phyloP scores from a whole-genome alignment of 2,797 vertebrate species.

The Xiphophorus birchmanni region DNA sequence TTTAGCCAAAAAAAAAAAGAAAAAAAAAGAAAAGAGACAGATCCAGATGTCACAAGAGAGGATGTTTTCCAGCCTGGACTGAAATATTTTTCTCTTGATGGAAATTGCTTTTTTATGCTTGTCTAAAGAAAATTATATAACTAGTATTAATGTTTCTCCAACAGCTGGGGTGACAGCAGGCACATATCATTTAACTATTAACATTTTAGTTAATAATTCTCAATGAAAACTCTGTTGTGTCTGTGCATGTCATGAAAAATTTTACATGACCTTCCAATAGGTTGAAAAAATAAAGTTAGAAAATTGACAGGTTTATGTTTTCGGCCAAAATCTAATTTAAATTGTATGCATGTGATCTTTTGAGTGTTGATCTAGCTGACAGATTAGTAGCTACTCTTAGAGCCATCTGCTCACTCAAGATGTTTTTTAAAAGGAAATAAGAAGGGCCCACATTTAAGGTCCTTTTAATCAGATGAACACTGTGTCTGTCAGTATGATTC shows the following conservation, averaged over 20 bases:
- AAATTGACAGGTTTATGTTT: background rate
- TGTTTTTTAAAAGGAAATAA: background rate
- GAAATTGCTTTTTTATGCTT: conserved; percentile 7
- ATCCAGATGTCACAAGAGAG: conserved; percentile 40
- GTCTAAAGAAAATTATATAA: background rate
- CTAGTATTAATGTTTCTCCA: background rate
- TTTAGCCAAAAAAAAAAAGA: conserved; percentile 23
- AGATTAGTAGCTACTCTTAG: background rate
- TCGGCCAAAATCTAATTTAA: background rate
- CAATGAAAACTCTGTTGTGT: background rate
- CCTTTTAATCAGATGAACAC: background rate
- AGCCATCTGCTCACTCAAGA: conserved; percentile 15
- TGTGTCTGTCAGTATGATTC: background rate
- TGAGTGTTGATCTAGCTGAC: conserved; percentile 4
- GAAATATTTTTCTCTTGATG: conserved; percentile 19
- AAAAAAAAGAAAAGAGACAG: background rate
- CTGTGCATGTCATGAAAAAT: background rate
- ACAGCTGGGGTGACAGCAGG: background rate
- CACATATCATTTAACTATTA: background rate
- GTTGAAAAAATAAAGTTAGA: background rate
- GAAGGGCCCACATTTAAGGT: background rate
- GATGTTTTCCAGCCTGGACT: conserved; percentile 21
- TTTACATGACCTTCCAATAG: background rate
- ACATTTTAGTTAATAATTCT: background rate
- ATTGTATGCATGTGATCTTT: background rate